Base-by-base conservation (phyloP, 2,113 vertebrate species). In the Phaethornis superciliosus region DNA sequence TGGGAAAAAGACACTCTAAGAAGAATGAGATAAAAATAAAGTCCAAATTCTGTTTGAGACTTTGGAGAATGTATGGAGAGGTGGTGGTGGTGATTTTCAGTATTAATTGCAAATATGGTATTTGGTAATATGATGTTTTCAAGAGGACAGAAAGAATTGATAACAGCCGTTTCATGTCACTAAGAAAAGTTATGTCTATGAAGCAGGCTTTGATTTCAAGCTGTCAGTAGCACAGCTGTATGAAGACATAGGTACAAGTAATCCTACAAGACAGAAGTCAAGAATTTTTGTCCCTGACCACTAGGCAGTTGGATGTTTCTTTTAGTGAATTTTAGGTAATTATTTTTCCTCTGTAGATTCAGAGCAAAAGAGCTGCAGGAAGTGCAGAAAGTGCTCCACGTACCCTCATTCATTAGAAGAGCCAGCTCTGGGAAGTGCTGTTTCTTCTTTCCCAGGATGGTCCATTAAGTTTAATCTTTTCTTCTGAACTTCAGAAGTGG, bases 311-410 rank as follows among this genome's bases (percentile, higher is more conserved):
- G 62, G 24, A n/a, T 64, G 33, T 80, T 76, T 88, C 44, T 91
- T 70, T 22, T 75, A 35, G 9, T 85, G 27, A 44, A 37, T 90
- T 82, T 70, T 70, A 47, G 58, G 3, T 21, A 33, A 55, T 64
- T 51, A 72, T 85, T 30, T 16, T 24, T 9, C 19, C 28, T 16
- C 21, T 35, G 74, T 12, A 60, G 49, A 40, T 82, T 80, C 33
- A 40, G 44, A 76, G 35, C 30, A 46, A 40, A 76, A 69, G 51
- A 80, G 40, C 10, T 64, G 42, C 13, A 46, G 51, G n/a, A 47
- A 23, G 22, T 44, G 28, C 21, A 82, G n/a, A 10, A 64, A 75
- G 27, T 49, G 35, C 2, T 64, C 6, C 0, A 0, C 35, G 49
- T 70, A 33, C 54, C 21, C 55, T 32, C 79, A 20, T 33, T 74